Evolutionary conservation across 2,888 invertebrate genomes (phyloP), one percentile per base, ranked within the genome.

Genomic region (Drosophila fungiperda): DNA sequence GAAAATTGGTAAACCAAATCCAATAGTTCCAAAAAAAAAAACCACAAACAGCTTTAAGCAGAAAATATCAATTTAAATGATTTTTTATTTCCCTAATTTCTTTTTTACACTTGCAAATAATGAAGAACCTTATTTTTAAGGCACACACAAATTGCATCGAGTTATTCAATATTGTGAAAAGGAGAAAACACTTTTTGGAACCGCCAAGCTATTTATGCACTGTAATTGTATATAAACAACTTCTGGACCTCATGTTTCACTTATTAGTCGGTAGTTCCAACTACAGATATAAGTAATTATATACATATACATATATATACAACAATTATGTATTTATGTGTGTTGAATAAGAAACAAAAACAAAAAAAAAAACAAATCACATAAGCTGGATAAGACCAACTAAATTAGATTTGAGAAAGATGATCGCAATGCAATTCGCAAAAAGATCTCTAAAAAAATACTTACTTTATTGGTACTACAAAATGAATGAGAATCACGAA

Each of bases 371-470:
- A 62, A 45, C 23, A 45, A 45, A 45, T 45, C 72, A 78, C 79
- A 89, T 73, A 55, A n/a, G 89, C 89, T 87, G 87, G 87, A 89
- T 89, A 87, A 89, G 87, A 87, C 87, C 89, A 87, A 87, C 80
- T 85, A 89, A 87, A 87, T 84, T 87, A 84, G 84, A 73, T 66
- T 61, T 74, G 42, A 35, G 33, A 58, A 68, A 8, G 48, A 61
- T 9, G 58, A 69, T 79, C 82, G 66, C 12, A 29, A 33, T 64
- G 72, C 68, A 23, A 42, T n/a, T 3, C 11, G 55, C 63, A 23
- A 45, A 45, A 49, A 42, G 58, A 72, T 67, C 55, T 64, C 4
- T 68, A 78, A 57, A 42, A 23, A 23, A 12, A 63, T 38, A 60
- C 38, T 79, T 78, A 78, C 78, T 79, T 79, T 79, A 78, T 78